phyloP scores from a whole-genome alignment of 2,888 invertebrate genomes.

The Aphidoletes aphidimyza region DNA sequence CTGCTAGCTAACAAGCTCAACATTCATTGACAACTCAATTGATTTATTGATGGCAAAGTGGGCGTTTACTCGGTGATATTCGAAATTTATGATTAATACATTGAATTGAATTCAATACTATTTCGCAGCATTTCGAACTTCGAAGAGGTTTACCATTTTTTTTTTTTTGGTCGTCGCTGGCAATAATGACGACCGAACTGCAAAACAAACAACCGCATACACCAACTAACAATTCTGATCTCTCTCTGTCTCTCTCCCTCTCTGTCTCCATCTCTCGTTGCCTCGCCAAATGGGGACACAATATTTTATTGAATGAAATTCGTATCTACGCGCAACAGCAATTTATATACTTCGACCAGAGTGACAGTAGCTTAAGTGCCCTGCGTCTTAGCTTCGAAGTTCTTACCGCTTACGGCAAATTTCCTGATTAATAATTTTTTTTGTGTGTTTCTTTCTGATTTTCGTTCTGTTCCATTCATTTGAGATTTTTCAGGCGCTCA shows the following conservation, averaged over 20 bases:
- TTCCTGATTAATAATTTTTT: slow-evolving; percentile 14
- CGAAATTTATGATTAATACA: slow-evolving; percentile 54
- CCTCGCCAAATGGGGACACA: slow-evolving; percentile 25
- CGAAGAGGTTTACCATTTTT: neutral
- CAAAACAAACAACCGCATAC: slow-evolving; percentile 12
- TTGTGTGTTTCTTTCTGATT: neutral
- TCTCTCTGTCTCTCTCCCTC: too few relatives aligned
- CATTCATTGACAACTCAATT: slow-evolving; percentile 53
- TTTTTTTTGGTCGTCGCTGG: too few relatives aligned
- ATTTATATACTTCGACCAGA: slow-evolving; percentile 20
- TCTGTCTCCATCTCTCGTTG: too few relatives aligned
- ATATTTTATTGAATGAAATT: slow-evolving; percentile 52
- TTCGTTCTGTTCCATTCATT: slow-evolving; percentile 48
- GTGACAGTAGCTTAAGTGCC: slow-evolving; percentile 34
- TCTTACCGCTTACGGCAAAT: slow-evolving; percentile 30
- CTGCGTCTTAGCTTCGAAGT: neutral
- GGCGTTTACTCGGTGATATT: slow-evolving; percentile 52
- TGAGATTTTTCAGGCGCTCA: neutral
- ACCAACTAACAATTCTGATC: neutral
- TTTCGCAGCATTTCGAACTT: neutral
- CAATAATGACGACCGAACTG: neutral
- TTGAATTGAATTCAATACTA: slow-evolving; percentile 50
- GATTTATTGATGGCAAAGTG: slow-evolving; percentile 53
- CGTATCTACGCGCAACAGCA: slow-evolving; percentile 20
- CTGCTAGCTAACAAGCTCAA: slow-evolving; percentile 23